Evolutionary conservation across 2,888 invertebrate genomes (phyloP).

Genomic region (Tethea ocularis): DNA sequence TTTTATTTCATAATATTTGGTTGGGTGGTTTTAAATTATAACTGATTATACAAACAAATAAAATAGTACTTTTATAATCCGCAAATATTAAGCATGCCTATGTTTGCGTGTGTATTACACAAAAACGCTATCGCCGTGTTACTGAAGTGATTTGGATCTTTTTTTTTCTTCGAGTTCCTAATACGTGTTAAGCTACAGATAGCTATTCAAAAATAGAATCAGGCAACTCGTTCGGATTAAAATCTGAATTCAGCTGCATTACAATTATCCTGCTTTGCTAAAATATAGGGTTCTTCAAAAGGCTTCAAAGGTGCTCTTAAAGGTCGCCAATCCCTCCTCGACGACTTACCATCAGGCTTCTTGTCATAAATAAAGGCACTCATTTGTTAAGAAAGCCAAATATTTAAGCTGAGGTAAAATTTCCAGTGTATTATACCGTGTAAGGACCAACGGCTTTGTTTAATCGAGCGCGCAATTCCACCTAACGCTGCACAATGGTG

Average conservation of each 20-base stretch:
- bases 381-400: background rate
- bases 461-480: slow-evolving; percentile 51
- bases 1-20: background rate
- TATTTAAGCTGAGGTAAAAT: background rate
- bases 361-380: background rate
- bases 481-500: slow-evolving; percentile 55
- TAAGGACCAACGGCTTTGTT: slow-evolving; percentile 43
- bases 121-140: too few species aligned
- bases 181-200: too few species aligned
- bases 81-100: too few species aligned
- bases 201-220: too few species aligned
- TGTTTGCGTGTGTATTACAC: too few species aligned
- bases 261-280: background rate
- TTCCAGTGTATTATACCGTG: slow-evolving; percentile 23
- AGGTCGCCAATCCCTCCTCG: background rate
- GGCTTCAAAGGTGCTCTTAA: background rate
- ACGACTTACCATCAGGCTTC: background rate
- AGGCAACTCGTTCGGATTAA: too few species aligned
- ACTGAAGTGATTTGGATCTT: too few species aligned
- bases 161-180: too few species aligned
- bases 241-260: background rate
- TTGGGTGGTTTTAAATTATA: background rate
- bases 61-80: too few species aligned
- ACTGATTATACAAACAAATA: too few species aligned
- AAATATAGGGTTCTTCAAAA: background rate